A percentile compares a stretch with the other conserved stretches of the same genome.
These are phyloP conservation scores for Hemistola chrysoprasaria DNA, from an alignment of 2,888 invertebrate species.

Conservation along the genomic window DNA sequence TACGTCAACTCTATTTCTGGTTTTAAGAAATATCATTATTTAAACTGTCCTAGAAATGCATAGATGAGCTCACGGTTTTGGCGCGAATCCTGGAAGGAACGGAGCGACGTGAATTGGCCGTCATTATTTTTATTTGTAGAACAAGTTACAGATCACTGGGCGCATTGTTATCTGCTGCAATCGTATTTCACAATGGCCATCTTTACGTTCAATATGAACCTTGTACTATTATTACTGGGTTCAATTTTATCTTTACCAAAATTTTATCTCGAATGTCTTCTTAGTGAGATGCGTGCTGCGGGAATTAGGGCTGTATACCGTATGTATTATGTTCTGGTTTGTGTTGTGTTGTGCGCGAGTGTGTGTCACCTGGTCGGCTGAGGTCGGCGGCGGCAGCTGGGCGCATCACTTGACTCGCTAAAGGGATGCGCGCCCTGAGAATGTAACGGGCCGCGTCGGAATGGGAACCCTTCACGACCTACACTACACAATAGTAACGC, in stretches of 20 bases:
- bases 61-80: slow-evolving; percentile 24
- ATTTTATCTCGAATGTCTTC: slow-evolving; percentile 41
- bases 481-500: slow-evolving; percentile 52
- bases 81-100: slow-evolving; percentile 32
- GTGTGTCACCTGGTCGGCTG: slow-evolving; percentile 66
- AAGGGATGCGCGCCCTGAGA: slow-evolving; percentile 78
- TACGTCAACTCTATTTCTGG: slow-evolving; percentile 2
- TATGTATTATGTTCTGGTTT: slow-evolving; percentile 22
- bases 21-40: no score
- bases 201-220: slow-evolving; percentile 39
- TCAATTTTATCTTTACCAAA: slow-evolving; percentile 43
- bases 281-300: slow-evolving; percentile 4
- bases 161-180: slow-evolving; percentile 68
- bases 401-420: slow-evolving; percentile 76
- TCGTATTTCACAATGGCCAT: slow-evolving; percentile 46
- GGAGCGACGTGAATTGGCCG: slow-evolving; percentile 27
- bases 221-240: slow-evolving; percentile 43
- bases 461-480: slow-evolving; percentile 57
- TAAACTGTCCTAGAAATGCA: not conserved
- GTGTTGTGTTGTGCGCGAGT: slow-evolving; percentile 18
- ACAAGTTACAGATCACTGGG: slow-evolving; percentile 74
- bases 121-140: slow-evolving; percentile 62
- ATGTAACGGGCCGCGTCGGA: slow-evolving; percentile 58
- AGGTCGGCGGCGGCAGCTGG: slow-evolving; percentile 70
- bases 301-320: slow-evolving; percentile 35